phyloP scores from a whole-genome alignment of 2,888 invertebrate species.

The Eupelmus urozonus region DNA sequence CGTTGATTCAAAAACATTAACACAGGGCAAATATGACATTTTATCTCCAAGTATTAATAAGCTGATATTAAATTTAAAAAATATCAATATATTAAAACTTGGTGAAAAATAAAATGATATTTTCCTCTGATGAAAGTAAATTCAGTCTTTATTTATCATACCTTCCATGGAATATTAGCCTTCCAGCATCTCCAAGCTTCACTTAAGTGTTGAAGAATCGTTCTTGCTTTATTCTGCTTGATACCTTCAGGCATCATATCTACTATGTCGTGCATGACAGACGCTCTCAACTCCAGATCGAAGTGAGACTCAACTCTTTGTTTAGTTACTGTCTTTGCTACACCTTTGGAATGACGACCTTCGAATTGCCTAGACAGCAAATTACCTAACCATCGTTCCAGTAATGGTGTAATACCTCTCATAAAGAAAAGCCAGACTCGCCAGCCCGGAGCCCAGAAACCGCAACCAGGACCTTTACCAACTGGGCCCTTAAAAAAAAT shows the following conservation, averaged over 20 bases:
- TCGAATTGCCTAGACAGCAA: constrained; percentile 98
- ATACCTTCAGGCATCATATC: constrained; percentile 99
- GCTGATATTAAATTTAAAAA: not conserved
- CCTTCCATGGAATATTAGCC: constrained; percentile 99
- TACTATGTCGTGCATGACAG: constrained; percentile 98
- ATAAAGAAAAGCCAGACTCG: constrained; percentile 99
- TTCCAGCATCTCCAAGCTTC: constrained; percentile 99
- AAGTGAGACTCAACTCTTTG: constrained; percentile 99
- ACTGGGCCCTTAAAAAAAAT: constrained; percentile 88
- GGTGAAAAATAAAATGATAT: constrained; percentile 39
- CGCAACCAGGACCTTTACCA: constrained; percentile 98
- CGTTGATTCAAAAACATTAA: constrained; percentile 3
- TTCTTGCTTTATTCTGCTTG: constrained; percentile 99
- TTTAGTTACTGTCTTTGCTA: constrained; percentile 99
- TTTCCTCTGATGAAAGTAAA: not conserved
- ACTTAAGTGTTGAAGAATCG: constrained; percentile 98
- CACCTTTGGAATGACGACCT: constrained; percentile 99
- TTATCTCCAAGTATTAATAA: constrained; percentile 1
- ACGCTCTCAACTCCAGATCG: constrained; percentile 97
- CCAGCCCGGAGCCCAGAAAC: constrained; percentile 99
- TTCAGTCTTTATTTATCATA: constrained; percentile 70
- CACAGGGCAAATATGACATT: constrained; percentile 28
- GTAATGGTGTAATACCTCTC: constrained; percentile 97
- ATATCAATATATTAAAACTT: constrained; percentile 40
- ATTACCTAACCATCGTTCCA: constrained; percentile 99